Base-by-base conservation (phyloP, 2,888 invertebrate species). In the Cosmia pyralina region DNA sequence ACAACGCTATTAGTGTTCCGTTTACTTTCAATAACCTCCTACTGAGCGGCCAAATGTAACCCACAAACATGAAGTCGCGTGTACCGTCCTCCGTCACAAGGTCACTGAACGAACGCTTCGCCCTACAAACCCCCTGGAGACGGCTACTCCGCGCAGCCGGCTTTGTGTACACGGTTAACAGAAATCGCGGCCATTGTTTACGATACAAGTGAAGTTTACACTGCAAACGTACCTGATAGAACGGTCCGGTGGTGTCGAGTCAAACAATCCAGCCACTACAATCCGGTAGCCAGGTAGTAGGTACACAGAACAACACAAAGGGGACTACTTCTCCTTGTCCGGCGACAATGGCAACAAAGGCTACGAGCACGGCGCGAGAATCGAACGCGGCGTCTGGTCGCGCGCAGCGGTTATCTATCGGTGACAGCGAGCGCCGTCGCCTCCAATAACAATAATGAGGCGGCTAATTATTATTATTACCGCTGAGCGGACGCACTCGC, bases 401-500 rank as follows among this genome's bases (percentile, higher is more conserved):
- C 90, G 89, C 85, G 83, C 86, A 87, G 87, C 89, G 91, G 88
- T 92, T 92, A 93, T 93, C 93, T 92, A 91, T 85, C 90, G 91
- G 90, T 90, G 92, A 92, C 92, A 92, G 88, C 88, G 89, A 88
- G 85, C 88, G 87, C 81, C 86, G 90, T 86, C 88, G 87, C 87
- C 85, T 88, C 91, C 90, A 93, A 91, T 92, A 92, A 92, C 91
- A 94, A 93, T 93, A 93, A 93, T 92, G 92, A 92, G 88, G 86
- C 90, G 88, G 90, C 87, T 93, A 92, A 94, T 94, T 93, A 94
- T 94, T 94, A 92, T 94, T 94, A 94, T 93, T 93, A 91, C 89
- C 85, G 87, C 86, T 87, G 89, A 88, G 86, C 90, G 91, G 89
- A 88, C 90, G 90, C 90, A 91, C 88, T 86, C 85, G 86, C 87